Evolutionary conservation across 2,797 vertebrate species (phyloP).

Genomic region (Peromyscus melanophrys): DNA sequence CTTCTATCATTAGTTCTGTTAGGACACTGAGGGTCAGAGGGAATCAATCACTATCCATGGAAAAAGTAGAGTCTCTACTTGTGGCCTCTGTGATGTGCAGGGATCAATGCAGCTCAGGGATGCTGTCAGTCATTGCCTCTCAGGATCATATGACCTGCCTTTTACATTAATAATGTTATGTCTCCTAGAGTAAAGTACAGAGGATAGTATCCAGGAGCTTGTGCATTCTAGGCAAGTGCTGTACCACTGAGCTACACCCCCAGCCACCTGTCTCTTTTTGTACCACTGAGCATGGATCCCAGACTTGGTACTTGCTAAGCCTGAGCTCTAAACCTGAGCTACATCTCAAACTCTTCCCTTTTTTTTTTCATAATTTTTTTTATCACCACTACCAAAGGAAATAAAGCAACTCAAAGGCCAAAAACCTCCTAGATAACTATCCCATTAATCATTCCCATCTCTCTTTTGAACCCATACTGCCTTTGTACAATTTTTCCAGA

Average conservation of each 20-base stretch:
- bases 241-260: not conserved
- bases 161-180: constrained; percentile 20
- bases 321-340: not conserved
- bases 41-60: not conserved
- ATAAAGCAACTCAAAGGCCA: constrained; percentile 22
- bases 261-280: not conserved
- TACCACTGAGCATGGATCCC: not conserved
- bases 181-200: not conserved
- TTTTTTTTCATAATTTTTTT: not conserved
- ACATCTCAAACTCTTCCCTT: not conserved
- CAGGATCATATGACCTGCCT: not conserved
- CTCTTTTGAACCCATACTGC: constrained; percentile 21
- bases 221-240: not conserved
- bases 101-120: not conserved
- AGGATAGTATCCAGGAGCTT: not conserved
- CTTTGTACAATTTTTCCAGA: constrained; percentile 68
- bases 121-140: not conserved
- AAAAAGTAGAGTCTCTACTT: not conserved
- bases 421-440: not conserved
- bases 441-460: not conserved
- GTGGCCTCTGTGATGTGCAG: not conserved
- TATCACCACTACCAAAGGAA: constrained; percentile 22
- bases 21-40: not conserved
- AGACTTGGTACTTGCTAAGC: not conserved
- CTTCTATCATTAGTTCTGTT: not conserved